phyloP scores from a whole-genome alignment of 1,140 invertebrate species.

The Samia ricini region DNA sequence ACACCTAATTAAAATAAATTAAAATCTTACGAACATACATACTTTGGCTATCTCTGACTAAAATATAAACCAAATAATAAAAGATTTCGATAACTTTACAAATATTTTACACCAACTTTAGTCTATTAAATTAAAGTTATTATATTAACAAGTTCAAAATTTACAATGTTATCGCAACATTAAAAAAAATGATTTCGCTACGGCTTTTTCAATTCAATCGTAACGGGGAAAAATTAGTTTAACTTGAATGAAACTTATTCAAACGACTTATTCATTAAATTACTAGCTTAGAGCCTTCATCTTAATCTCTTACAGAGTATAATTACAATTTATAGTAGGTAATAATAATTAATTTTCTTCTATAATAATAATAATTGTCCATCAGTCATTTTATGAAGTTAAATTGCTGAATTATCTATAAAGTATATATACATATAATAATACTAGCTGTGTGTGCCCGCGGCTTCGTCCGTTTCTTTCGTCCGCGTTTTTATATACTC shows the following conservation, averaged over 20 bases:
- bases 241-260: not conserved
- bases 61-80: not conserved
- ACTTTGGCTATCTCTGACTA: not conserved
- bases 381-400: conserved; percentile 39
- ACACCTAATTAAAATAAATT: not conserved
- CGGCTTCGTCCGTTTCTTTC: no score
- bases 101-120: not conserved
- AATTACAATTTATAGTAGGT: conserved; percentile 25
- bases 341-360: conserved; percentile 14
- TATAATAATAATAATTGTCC: conserved; percentile 19
- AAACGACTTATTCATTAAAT: not conserved
- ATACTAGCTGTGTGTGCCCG: no score
- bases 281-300: conserved; percentile 34
- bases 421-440: no score
- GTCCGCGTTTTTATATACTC: no score
- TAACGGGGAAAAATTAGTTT: not conserved
- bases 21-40: not conserved
- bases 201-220: not conserved
- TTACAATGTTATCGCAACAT: conserved; percentile 9
- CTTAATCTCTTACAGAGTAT: conserved; percentile 36
- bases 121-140: conserved; percentile 6
- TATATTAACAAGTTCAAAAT: conserved; percentile 9
- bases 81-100: not conserved
- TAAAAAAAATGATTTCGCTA: not conserved
- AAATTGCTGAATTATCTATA: not conserved